Base-by-base conservation (phyloP, 2,113 vertebrate species). In the Ardeotis arabs region DNA sequence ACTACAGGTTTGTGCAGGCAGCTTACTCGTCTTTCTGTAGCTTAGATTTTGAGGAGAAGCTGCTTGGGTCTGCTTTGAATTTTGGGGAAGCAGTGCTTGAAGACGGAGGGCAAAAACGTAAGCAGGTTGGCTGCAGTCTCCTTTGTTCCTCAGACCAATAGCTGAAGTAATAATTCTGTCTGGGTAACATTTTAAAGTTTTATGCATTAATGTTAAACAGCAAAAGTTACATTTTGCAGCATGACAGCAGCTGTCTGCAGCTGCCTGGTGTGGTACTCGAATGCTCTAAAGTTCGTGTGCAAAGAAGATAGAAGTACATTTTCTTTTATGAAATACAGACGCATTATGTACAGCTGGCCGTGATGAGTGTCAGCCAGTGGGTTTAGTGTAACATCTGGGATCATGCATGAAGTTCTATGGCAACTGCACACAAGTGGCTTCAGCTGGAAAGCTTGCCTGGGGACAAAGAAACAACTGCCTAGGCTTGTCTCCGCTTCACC, bases 1-100 rank as follows among this genome's bases (percentile, higher is more conserved):
- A 99, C 95, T 99, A 99, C 97, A 98, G 99, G 99, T 99, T 44
- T 37, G 96, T 84, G 35, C 18, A 9, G 24, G 41, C 1, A 4
- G 4, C 31, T 45, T 12, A 41, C 85, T 94, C 94, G 44, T 17
- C 23, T 56, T n/a, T 10, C 18, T 8, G n/a, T 7, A 10, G 53
- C 55, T 76, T 27, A 28, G 12, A 31, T 14, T 20, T 15, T 10
- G 18, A 29, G 10, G 63, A 6, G 14, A 14, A 58, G 18, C n/a
- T 21, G 17, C 19, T 53, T 21, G 15, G 29, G 20, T 59, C 23
- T 56, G 17, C 72, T 68, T 47, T 16, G 47, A 6, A 7, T 58
- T 39, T n/a, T 12, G 58, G 45, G 49, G 19, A 8, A 16, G 29
- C 3, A 12, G 28, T 5, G 10, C 41, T 66, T 5, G 35, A 58